phyloP scores from a whole-genome alignment of 1,140 invertebrate species.

The Panagrolaimus sp. region DNA sequence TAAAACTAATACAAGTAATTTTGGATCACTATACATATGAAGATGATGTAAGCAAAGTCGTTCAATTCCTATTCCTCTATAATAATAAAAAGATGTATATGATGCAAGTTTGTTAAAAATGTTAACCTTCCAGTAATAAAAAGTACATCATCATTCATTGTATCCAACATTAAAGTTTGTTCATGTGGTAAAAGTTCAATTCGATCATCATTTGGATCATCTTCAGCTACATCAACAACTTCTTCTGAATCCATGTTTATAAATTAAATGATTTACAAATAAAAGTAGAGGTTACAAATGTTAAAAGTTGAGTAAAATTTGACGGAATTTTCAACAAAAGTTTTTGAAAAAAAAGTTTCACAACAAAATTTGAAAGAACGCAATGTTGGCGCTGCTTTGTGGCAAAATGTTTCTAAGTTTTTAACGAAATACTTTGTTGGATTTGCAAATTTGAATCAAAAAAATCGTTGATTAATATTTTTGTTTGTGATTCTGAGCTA shows the following conservation, averaged over 20 bases:
- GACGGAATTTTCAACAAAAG: no score
- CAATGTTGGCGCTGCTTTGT: no score
- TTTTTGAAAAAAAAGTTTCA: no score
- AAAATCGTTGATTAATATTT: no score
- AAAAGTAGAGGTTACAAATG: no score
- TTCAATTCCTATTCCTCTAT: constrained; percentile 49
- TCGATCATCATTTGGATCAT: constrained; percentile 20
- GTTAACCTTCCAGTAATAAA: constrained; percentile 41
- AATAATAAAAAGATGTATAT: constrained; percentile 10
- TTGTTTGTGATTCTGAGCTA: no score
- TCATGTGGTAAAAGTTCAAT: constrained; percentile 37
- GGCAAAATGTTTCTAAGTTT: no score
- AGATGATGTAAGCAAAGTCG: constrained; percentile 50
- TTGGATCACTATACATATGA: constrained; percentile 46
- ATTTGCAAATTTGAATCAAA: no score
- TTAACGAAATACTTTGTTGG: no score
- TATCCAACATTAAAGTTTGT: constrained; percentile 43
- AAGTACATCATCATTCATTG: constrained; percentile 47
- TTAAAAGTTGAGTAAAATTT: no score
- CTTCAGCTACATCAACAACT: constrained; percentile 17
- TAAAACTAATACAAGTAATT: constrained; percentile 43
- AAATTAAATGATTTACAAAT: no score
- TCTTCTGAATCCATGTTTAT: neutral
- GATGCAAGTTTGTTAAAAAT: neutral
- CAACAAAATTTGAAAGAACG: no score